Evolutionary conservation across 2,888 invertebrate genomes (phyloP).

Genomic region (Pammene aurita): DNA sequence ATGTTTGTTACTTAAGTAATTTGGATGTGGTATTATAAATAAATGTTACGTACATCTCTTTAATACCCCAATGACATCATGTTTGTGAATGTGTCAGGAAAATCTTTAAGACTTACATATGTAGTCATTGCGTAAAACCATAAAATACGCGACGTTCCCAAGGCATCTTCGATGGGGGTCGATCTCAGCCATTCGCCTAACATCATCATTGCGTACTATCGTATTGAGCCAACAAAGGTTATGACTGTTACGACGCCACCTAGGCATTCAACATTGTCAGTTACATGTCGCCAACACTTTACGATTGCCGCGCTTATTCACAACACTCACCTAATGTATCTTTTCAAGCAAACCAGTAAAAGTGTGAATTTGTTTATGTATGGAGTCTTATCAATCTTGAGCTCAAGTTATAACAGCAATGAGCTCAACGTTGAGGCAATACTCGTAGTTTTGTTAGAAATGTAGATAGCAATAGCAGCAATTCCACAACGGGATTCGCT

Average conservation of each 20-base stretch:
- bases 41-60: no score
- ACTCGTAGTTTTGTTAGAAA: background rate
- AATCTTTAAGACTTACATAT: background rate
- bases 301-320: conserved; percentile 46
- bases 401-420: conserved; percentile 1
- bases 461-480: conserved; percentile 12
- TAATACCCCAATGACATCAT: no score
- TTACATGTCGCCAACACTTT: conserved; percentile 53
- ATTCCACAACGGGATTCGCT: conserved; percentile 53
- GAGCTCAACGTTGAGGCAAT: background rate
- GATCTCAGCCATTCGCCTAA: conserved; percentile 30
- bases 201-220: conserved; percentile 40
- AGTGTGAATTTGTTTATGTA: background rate
- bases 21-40: no score
- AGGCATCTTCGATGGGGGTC: conserved; percentile 11
- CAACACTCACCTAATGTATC: background rate
- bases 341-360: background rate
- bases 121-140: background rate
- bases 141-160: conserved; percentile 2
- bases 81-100: background rate
- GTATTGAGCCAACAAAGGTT: conserved; percentile 48
- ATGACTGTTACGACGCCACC: conserved; percentile 50
- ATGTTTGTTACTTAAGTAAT: no score
- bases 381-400: background rate
- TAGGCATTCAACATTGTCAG: conserved; percentile 48